These are phyloP conservation scores for Agelaius tricolor DNA, from an alignment of 2,113 vertebrate genomes.

Conservation along the genomic window DNA sequence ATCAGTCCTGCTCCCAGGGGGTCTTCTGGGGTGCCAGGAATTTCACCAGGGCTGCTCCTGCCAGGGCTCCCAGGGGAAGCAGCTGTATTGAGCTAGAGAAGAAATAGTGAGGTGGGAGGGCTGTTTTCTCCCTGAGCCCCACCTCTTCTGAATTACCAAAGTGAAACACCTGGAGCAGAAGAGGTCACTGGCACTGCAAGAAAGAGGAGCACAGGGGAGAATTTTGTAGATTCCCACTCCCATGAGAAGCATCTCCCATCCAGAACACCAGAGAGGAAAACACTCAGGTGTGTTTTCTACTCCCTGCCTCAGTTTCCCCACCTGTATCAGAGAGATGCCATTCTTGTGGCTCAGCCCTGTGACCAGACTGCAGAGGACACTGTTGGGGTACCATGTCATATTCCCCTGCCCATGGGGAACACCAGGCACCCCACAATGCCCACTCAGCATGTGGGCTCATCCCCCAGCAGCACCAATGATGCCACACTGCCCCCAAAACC, in stretches of 20 bases:
- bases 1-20: accelerated
- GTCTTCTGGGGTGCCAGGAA: background rate
- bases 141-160: background rate
- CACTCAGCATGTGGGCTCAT: background rate
- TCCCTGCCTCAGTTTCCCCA: constrained; percentile 8
- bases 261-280: background rate
- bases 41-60: background rate
- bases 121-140: background rate
- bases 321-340: accelerated
- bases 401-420: accelerated
- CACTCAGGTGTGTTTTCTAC: accelerated
- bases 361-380: background rate
- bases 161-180: background rate
- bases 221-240: background rate
- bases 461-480: background rate
- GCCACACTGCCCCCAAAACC: background rate
- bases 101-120: background rate
- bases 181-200: background rate
- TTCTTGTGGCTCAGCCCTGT: background rate
- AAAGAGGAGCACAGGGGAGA: accelerated
- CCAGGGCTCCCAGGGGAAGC: accelerated
- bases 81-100: accelerated
- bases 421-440: background rate
- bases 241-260: background rate
- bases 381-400: background rate